Conservation (phyloP, 2,888 invertebrate genomes). For the Esperia sulphurella region DNA sequence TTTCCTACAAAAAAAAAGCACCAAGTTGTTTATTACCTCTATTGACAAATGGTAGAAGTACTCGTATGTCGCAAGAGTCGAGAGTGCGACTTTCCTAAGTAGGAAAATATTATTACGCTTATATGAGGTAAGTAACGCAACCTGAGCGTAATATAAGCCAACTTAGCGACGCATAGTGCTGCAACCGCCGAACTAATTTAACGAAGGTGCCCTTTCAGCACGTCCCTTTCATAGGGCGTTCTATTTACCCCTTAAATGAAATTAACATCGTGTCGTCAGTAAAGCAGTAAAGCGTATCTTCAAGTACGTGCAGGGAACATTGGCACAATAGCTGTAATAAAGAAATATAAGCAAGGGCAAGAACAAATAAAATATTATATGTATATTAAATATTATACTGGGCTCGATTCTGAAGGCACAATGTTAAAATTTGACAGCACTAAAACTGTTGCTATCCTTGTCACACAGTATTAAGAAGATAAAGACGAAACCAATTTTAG, state of each 20-base stretch:
- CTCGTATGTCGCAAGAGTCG: slow-evolving; percentile 47
- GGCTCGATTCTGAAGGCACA: too few species aligned
- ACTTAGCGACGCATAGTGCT: slow-evolving; percentile 50
- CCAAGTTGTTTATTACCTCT: slow-evolving; percentile 56
- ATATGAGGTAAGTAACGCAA: slow-evolving; percentile 21
- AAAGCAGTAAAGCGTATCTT: neutral
- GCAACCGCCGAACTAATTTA: slow-evolving; percentile 75
- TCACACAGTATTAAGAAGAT: too few species aligned
- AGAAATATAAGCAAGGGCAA: too few species aligned
- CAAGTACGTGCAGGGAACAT: too few species aligned
- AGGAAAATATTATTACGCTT: slow-evolving; percentile 39
- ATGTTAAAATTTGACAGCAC: too few species aligned
- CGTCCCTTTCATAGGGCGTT: slow-evolving; percentile 28
- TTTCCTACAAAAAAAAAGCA: slow-evolving; percentile 44
- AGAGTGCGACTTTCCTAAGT: slow-evolving; percentile 69
- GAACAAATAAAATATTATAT: too few species aligned
- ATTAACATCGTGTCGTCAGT: slow-evolving; percentile 35
- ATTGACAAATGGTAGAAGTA: slow-evolving; percentile 67
- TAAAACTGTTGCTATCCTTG: too few species aligned
- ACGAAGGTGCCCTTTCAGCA: slow-evolving; percentile 63
- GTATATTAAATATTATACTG: too few species aligned
- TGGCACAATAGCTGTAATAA: too few species aligned
- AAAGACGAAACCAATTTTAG: too few species aligned
- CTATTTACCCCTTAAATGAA: slow-evolving; percentile 40
- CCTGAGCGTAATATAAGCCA: slow-evolving; percentile 59